A percentile compares a stretch with the other conserved stretches of the same genome.
Evolutionary conservation across 2,113 vertebrate genomes (phyloP).

Genomic region (Crotophaga sulcirostris): DNA sequence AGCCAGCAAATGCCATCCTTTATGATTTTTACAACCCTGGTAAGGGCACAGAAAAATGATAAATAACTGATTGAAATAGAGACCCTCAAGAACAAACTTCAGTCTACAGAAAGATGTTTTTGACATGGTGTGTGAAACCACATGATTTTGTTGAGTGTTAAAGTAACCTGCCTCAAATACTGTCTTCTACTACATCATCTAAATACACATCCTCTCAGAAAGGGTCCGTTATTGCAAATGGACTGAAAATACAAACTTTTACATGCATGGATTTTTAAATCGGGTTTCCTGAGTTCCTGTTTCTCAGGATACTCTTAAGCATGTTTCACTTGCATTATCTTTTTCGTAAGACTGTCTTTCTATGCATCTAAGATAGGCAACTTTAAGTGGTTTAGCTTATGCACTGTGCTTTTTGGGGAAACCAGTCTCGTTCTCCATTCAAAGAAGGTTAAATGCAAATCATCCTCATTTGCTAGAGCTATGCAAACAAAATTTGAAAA

Average conservation of each 20-base stretch:
- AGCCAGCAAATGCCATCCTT: constrained; percentile 73
- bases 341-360: not conserved
- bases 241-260: not conserved
- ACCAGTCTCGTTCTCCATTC: not conserved
- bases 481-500: not conserved
- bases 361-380: not conserved
- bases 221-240: not conserved
- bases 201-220: not conserved
- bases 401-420: not conserved
- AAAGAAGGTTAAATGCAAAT: not conserved
- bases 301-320: not conserved
- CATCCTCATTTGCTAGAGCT: not conserved
- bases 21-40: constrained; percentile 79
- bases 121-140: not conserved
- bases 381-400: not conserved
- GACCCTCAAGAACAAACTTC: not conserved
- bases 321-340: not conserved
- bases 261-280: not conserved
- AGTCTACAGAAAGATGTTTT: not conserved
- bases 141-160: fast-evolving
- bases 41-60: not conserved
- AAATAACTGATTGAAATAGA: not conserved
- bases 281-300: not conserved
- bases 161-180: not conserved
- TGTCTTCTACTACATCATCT: not conserved